Evolutionary conservation across 2,113 vertebrate species (phyloP), one percentile per base, ranked within the genome.

Genomic region (Jacana jacana): DNA sequence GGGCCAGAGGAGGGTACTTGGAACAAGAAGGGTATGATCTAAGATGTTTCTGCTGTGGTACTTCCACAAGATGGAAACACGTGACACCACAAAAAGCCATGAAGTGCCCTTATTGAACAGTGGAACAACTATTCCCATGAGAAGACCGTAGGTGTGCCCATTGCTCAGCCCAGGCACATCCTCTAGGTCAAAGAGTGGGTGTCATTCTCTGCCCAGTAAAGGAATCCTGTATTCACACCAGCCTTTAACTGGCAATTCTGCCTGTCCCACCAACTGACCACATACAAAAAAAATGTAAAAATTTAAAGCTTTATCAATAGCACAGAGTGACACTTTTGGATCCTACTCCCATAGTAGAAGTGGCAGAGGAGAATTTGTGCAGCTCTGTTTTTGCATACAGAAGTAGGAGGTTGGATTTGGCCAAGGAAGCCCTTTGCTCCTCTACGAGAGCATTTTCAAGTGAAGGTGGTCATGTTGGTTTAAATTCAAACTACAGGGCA

Each of bases 161-260:
- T 4, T 84, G 85, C 72, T 66, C 55, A 60, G 91, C 37, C 86
- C 73, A 80, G 90, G 51, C 94, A 61, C 4, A 49, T 82, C 95
- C 87, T n/a, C 57, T 57, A 44, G 82, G 89, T 87, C 89, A 95
- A 93, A 92, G 55, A 64, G 58, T 89, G 92, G 82, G 64, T 49
- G 76, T 55, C 66, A 1, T 10, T 85, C 85, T 64, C 82, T 91
- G 86, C 44, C 77, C 88, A 91, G 49, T 61, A 61, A 89, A 79
- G 30, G 42, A 2, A 69, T 61, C 80, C 48, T 61, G 24, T 7
- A 23, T 4, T 61, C 86, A 72, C 14, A 57, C 37, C 37, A 35
- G 28, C 72, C 71, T 83, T 35, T 35, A 76, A 0, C 52, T 24
- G 48, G 42, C 79, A 57, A 3, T 42, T 28, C 88, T 72, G 48